Conservation (phyloP, 2,888 invertebrate genomes). For the Eupsilia transversa region DNA sequence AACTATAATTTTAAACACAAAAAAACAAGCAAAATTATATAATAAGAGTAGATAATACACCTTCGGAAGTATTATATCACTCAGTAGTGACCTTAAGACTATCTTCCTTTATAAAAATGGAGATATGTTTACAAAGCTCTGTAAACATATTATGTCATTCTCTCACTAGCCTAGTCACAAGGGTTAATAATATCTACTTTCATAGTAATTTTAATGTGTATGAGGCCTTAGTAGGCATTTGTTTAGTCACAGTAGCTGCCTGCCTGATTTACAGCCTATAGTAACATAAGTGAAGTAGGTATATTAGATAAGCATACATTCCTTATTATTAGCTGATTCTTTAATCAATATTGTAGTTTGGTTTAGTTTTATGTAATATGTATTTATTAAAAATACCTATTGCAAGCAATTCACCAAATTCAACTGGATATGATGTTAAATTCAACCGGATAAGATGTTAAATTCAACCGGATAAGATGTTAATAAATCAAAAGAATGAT, state of each 20-base stretch:
- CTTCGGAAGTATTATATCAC: conserved; percentile 28
- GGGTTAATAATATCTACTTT: neutral
- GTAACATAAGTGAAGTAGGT: conserved; percentile 1
- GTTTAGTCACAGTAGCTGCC: neutral
- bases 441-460: neutral
- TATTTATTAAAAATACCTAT: neutral
- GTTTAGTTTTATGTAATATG: neutral
- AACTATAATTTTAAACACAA: neutral
- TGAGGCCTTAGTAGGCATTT: neutral
- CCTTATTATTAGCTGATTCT: conserved; percentile 16
- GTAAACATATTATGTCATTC: conserved; percentile 50
- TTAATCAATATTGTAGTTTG: neutral
- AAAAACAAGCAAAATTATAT: neutral
- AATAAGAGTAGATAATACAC: conserved; percentile 18
- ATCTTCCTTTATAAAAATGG: conserved; percentile 36
- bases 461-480: neutral
- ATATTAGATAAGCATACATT: conserved; percentile 20
- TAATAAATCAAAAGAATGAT: too few relatives aligned
- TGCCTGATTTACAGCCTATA: neutral
- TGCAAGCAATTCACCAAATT: neutral
- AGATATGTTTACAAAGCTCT: conserved; percentile 46
- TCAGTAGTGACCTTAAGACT: conserved; percentile 37
- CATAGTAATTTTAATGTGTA: neutral
- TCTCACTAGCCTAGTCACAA: conserved; percentile 1
- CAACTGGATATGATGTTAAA: neutral